phyloP scores from a whole-genome alignment of 1,140 invertebrate species.

The Drosophila melanica region DNA sequence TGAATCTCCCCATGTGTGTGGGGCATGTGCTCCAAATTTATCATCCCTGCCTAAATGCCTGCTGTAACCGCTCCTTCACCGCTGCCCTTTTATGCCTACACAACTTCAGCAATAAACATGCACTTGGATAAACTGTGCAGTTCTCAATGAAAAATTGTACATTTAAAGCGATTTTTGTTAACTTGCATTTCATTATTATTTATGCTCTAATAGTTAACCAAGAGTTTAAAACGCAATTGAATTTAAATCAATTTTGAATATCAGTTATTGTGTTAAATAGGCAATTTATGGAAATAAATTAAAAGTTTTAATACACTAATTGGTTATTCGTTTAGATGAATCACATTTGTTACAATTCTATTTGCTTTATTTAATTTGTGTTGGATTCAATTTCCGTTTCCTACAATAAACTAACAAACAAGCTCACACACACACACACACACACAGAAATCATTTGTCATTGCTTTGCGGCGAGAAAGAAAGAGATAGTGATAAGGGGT shows the following conservation, averaged over 20 bases:
- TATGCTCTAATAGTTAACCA: no score
- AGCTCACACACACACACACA: constrained; percentile 7
- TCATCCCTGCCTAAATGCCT: constrained; percentile 69
- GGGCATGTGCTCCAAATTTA: constrained; percentile 75
- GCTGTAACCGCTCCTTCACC: background rate
- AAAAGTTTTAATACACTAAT: constrained; percentile 27
- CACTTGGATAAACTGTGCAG: no score
- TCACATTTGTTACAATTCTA: constrained; percentile 17
- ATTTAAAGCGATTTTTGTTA: no score
- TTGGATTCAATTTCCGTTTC: constrained; percentile 35
- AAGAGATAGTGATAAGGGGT: background rate
- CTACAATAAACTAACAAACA: constrained; percentile 28
- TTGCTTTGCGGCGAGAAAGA: constrained; percentile 15
- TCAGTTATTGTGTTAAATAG: no score
- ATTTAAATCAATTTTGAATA: background rate
- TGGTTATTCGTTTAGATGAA: constrained; percentile 14
- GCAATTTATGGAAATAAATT: constrained; percentile 12
- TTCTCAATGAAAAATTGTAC: no score
- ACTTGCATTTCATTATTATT: no score
- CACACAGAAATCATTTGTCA: constrained; percentile 36
- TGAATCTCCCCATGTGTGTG: constrained; percentile 65
- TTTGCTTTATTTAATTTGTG: constrained; percentile 37
- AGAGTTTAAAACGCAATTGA: no score
- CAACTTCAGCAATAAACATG: no score
- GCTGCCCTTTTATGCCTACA: constrained; percentile 34